Percentiles rank a stretch among this genome's conserved stretches.
Conservation (phyloP, 2,797 vertebrate species). For the Pseudotriccus pelzelni region DNA sequence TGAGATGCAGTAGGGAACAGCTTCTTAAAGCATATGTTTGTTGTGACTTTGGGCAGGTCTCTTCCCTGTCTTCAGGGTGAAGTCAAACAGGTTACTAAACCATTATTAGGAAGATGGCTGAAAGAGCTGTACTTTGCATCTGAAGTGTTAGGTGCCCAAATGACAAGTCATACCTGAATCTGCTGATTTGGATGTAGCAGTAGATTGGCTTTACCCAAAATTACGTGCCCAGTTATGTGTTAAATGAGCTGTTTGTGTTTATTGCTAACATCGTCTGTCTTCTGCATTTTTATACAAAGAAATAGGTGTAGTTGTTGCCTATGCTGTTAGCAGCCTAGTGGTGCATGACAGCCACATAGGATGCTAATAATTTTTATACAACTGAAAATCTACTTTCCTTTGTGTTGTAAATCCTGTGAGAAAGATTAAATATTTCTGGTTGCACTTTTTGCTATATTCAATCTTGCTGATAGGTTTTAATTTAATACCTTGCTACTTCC, state of each 20-base stretch:
- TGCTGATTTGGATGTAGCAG: neutral
- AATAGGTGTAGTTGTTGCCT: neutral
- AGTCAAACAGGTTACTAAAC: neutral
- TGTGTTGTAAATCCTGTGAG: neutral
- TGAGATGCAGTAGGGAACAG: neutral
- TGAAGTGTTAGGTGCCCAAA: neutral
- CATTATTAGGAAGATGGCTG: neutral
- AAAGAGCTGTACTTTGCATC: neutral
- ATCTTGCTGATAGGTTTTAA: neutral
- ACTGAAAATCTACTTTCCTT: neutral
- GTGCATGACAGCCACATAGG: neutral
- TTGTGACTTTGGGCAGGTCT: neutral
- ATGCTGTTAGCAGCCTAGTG: neutral
- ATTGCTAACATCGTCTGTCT: rapidly evolving
- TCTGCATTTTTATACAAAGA: neutral
- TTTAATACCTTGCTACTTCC: neutral
- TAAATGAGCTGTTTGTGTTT: rapidly evolving
- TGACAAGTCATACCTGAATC: neutral
- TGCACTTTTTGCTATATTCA: neutral
- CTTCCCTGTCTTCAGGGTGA: neutral
- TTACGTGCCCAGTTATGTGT: rapidly evolving
- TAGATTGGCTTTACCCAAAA: neutral
- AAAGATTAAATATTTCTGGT: neutral
- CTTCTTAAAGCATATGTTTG: neutral
- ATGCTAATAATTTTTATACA: neutral